Evolutionary conservation across 1,140 invertebrate species (phyloP).

Genomic region (Argopecten irradians): DNA sequence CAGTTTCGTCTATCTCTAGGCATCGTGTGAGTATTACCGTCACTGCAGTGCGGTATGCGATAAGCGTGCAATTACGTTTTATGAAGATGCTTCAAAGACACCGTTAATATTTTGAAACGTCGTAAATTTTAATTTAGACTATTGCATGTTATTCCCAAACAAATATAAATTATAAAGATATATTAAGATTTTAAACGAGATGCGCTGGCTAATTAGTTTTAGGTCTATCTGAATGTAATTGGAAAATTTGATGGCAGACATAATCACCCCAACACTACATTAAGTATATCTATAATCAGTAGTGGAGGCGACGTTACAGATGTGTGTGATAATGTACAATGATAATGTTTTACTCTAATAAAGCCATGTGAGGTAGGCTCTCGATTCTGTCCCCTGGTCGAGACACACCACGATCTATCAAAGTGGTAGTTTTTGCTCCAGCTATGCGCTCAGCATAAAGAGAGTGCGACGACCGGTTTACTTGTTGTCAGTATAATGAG

Average conservation of each 20-base stretch:
- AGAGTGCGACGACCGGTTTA: no score
- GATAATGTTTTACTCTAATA: no score
- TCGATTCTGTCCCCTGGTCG: no score
- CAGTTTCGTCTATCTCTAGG: neutral
- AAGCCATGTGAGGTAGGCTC: no score
- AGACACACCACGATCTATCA: no score
- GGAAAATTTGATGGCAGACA: neutral
- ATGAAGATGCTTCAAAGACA: constrained; percentile 16
- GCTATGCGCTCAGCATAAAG: no score
- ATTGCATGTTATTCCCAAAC: constrained; percentile 1
- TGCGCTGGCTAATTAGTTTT: neutral
- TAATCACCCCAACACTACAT: neutral
- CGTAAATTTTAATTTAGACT: constrained; percentile 6
- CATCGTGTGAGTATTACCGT: neutral
- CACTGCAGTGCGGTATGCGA: neutral
- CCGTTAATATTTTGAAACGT: neutral
- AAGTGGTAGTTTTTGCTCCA: no score
- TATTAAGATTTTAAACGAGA: constrained; percentile 11
- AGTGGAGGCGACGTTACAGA: neutral
- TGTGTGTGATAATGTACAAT: no score
- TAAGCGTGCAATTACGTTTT: neutral
- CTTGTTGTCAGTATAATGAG: no score
- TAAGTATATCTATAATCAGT: neutral
- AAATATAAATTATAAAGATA: constrained; percentile 13
- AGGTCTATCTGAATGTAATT: constrained; percentile 10